A percentile compares a stretch with the other conserved stretches of the same genome.
These are phyloP conservation scores for Portevinia maculata DNA, from an alignment of 2,888 invertebrate genomes.

Conservation along the genomic window DNA sequence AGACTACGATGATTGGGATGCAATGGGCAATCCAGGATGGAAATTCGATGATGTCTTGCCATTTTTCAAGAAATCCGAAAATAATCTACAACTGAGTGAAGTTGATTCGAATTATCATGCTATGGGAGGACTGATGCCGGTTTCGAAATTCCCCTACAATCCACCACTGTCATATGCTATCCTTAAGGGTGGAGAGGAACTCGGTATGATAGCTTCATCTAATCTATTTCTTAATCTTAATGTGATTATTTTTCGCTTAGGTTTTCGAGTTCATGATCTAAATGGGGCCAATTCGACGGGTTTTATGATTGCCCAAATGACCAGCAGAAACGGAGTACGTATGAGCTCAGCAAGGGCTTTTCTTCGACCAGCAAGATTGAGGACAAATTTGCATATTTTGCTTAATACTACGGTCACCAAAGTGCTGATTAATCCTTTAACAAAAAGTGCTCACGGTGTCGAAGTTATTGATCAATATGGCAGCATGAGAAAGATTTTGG, in stretches of 20 bases:
- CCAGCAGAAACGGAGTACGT: conserved; percentile 92
- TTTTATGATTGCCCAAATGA: conserved; percentile 94
- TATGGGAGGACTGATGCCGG: conserved; percentile 90
- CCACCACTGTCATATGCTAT: conserved; percentile 91
- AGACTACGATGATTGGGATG: conserved; percentile 95
- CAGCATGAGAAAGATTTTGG: conserved; percentile 86
- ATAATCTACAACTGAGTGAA: conserved; percentile 88
- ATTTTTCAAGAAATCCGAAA: conserved; percentile 93
- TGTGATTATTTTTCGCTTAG: conserved; percentile 81
- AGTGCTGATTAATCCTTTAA: conserved; percentile 89
- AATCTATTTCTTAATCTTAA: not conserved
- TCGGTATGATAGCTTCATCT: conserved; percentile 84
- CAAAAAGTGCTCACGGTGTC: conserved; percentile 90
- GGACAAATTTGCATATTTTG: conserved; percentile 92
- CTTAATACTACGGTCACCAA: conserved; percentile 91
- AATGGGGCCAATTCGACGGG: conserved; percentile 92
- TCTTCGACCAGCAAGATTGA: conserved; percentile 89
- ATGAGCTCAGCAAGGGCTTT: conserved; percentile 92
- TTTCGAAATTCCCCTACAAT: conserved; percentile 93
- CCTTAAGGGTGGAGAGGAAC: conserved; percentile 90
- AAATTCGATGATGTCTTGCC: conserved; percentile 94
- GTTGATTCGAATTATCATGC: conserved; percentile 91
- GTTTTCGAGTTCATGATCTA: conserved; percentile 89
- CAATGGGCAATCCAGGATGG: conserved; percentile 94
- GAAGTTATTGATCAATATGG: conserved; percentile 84